phyloP scores from a whole-genome alignment of 2,797 vertebrate species.

The Crocodylus rhombifer region DNA sequence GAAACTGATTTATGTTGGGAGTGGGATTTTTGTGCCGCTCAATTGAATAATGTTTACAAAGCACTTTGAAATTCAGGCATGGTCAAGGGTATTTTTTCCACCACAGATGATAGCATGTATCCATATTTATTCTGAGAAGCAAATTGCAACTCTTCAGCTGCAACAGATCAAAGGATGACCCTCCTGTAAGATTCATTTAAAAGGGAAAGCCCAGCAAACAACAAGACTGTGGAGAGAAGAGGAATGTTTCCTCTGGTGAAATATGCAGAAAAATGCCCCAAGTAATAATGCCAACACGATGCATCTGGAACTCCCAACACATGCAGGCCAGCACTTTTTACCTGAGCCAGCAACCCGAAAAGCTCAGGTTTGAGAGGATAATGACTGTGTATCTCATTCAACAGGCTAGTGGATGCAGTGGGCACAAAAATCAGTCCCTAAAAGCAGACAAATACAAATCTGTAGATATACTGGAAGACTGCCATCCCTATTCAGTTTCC shows the following conservation, averaged over 20 bases:
- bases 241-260: neutral
- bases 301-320: neutral
- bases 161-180: neutral
- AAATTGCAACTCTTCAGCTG: neutral
- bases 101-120: neutral
- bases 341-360: neutral
- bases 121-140: neutral
- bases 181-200: neutral
- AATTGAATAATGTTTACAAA: neutral
- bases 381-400: neutral
- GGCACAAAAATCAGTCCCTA: neutral
- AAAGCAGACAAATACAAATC: conserved; percentile 22
- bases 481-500: rapidly evolving
- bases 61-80: neutral
- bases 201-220: neutral
- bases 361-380: neutral
- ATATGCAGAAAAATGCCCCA: neutral
- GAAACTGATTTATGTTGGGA: neutral
- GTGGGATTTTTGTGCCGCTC: neutral
- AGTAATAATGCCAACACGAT: neutral
- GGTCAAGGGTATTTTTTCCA: neutral
- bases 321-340: neutral
- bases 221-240: neutral
- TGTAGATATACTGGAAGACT: conserved; percentile 30
- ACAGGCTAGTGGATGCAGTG: neutral